Evolutionary conservation across 2,113 vertebrate genomes (phyloP).

Genomic region (Mustela lutreola): DNA sequence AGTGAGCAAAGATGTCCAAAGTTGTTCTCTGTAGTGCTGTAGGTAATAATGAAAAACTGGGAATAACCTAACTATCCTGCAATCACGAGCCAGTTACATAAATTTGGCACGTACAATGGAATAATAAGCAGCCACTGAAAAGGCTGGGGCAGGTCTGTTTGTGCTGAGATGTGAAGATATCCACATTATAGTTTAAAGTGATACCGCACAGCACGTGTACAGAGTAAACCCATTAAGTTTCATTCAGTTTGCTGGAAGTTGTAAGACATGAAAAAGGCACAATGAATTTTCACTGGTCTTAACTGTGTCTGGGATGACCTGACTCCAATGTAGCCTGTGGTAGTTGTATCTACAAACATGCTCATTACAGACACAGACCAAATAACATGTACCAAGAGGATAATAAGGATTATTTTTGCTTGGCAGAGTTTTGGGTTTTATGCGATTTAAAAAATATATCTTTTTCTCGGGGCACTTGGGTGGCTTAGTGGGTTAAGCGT

Average conservation of each 20-base stretch:
- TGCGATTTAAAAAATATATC: not conserved
- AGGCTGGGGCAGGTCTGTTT: not conserved
- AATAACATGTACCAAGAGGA: not conserved
- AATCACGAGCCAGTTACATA: not conserved
- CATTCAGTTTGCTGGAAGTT: not conserved
- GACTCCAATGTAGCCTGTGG: not conserved
- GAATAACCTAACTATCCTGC: not conserved
- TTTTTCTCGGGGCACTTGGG: too few species aligned
- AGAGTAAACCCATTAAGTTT: not conserved
- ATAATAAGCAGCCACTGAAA: not conserved
- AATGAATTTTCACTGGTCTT: not conserved
- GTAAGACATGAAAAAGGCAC: not conserved
- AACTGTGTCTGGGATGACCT: not conserved
- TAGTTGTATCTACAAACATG: not conserved
- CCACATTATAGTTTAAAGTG: not conserved
- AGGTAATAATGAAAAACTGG: constrained; percentile 33
- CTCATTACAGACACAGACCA: not conserved
- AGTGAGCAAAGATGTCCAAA: not conserved
- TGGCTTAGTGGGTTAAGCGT: too few species aligned
- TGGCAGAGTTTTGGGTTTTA: not conserved
- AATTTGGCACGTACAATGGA: not conserved
- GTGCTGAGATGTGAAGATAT: not conserved
- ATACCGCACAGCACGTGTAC: not conserved
- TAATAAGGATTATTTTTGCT: not conserved
- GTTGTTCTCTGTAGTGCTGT: not conserved